phyloP scores from a whole-genome alignment of 2,797 vertebrate species.

The Oryzias dopingdopingensis region DNA sequence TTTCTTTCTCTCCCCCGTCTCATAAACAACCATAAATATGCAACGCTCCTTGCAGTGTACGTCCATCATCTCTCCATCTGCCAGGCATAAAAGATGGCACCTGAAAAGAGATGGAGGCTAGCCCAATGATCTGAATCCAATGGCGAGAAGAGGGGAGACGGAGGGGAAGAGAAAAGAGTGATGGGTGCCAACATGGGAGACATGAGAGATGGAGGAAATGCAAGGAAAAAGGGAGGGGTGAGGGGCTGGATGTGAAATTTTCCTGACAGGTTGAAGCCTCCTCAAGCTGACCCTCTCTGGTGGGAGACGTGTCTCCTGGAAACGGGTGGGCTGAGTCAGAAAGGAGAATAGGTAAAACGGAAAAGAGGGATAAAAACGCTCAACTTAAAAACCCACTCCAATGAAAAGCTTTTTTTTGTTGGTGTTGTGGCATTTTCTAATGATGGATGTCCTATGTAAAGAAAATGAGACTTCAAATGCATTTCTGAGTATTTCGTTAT shows the following conservation, averaged over 20 bases:
- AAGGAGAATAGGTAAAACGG: slow-evolving; percentile 46
- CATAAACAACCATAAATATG: slow-evolving; percentile 21
- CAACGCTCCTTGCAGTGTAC: slow-evolving; percentile 24
- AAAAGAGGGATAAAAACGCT: slow-evolving; percentile 52
- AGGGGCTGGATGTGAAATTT: slow-evolving; percentile 74
- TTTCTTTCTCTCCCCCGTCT: slow-evolving; percentile 32
- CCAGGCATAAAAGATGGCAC: slow-evolving; percentile 66
- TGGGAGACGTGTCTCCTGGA: slow-evolving; percentile 59
- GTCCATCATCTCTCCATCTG: slow-evolving; percentile 63
- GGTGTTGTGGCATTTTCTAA: no score
- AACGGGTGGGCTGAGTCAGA: slow-evolving; percentile 56
- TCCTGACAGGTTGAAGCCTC: slow-evolving; percentile 82
- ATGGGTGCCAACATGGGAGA: slow-evolving; percentile 76
- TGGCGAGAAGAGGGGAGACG: slow-evolving; percentile 58
- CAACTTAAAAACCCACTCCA: no score
- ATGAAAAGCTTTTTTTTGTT: no score
- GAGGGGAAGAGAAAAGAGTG: slow-evolving; percentile 63
- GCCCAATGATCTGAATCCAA: slow-evolving; percentile 77
- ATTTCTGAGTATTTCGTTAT: no score
- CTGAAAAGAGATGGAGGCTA: slow-evolving; percentile 60
- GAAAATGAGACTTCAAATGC: no score
- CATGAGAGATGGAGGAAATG: slow-evolving; percentile 56
- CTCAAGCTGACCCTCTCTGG: slow-evolving; percentile 68
- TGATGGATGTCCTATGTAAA: no score
- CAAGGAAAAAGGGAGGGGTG: slow-evolving; percentile 64